Evolutionary conservation across 2,113 vertebrate genomes (phyloP).

Genomic region (Chaetorhynchus papuensis): DNA sequence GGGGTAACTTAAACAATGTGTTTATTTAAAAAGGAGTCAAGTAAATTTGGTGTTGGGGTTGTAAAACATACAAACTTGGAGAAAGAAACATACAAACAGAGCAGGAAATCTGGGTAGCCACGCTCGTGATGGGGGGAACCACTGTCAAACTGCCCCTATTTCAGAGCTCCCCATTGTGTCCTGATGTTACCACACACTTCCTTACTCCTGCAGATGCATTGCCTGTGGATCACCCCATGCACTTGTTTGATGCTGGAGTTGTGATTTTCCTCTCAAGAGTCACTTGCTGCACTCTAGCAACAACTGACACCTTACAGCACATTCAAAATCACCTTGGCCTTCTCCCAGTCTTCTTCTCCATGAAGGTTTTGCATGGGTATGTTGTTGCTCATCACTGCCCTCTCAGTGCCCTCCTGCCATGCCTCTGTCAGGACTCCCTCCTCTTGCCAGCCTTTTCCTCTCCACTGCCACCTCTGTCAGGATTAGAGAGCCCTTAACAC

Average conservation of each 20-base stretch:
- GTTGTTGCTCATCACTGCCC: not conserved
- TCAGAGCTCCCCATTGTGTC: accelerated
- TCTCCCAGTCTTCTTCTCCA: not conserved
- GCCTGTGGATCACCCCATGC: accelerated
- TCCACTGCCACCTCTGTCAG: not conserved
- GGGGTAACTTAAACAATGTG: not conserved
- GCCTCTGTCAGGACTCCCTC: not conserved
- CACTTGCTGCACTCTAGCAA: not conserved
- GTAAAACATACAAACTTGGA: not conserved
- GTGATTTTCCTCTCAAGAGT: not conserved
- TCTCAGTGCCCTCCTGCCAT: not conserved
- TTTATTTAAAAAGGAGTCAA: conserved; percentile 1
- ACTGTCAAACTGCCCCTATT: not conserved
- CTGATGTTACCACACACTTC: not conserved
- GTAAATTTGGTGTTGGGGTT: not conserved
- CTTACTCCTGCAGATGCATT: not conserved
- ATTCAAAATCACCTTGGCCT: not conserved
- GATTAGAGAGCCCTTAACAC: not conserved
- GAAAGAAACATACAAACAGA: not conserved
- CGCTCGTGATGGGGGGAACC: accelerated
- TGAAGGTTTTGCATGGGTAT: accelerated
- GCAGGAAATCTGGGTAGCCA: not conserved
- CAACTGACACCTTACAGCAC: not conserved
- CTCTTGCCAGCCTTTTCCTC: not conserved
- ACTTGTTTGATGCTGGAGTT: accelerated